Percentiles rank a stretch among this genome's conserved stretches.
Evolutionary conservation across 2,113 vertebrate species (phyloP).

Genomic region (Alethe castanea): DNA sequence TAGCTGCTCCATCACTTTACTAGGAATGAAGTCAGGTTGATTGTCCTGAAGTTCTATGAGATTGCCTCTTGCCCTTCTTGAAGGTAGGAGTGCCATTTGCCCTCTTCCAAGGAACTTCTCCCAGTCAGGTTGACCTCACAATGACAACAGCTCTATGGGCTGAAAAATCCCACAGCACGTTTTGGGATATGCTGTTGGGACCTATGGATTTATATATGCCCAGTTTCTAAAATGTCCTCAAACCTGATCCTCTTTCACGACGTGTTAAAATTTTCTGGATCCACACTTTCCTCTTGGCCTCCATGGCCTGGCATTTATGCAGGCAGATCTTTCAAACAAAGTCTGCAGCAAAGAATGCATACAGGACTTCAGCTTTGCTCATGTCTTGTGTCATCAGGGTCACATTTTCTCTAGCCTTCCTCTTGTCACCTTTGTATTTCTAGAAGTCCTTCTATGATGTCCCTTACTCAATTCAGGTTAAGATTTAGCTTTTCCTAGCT

Average conservation of each 20-base stretch:
- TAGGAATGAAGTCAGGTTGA: background rate
- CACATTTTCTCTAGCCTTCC: background rate
- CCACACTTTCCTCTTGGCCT: background rate
- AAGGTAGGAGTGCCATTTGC: background rate
- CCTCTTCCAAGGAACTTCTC: background rate
- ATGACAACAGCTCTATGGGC: background rate
- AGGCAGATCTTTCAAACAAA: background rate
- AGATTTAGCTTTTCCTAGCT: background rate
- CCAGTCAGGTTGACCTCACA: background rate
- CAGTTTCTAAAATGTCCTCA: background rate
- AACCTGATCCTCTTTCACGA: background rate
- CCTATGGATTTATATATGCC: background rate
- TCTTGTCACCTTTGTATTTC: background rate
- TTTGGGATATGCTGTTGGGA: fast-evolving
- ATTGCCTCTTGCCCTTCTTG: background rate
- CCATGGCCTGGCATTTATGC: background rate
- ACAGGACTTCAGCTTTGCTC: background rate
- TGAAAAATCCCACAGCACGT: background rate
- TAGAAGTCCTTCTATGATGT: background rate
- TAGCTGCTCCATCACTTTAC: background rate
- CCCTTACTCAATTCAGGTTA: background rate
- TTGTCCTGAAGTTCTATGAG: background rate
- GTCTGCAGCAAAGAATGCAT: background rate
- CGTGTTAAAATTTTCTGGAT: background rate
- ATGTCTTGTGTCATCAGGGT: background rate